A percentile compares a stretch with the other conserved stretches of the same genome.
Evolutionary conservation across 2,113 vertebrate genomes (phyloP).

Genomic region (Patagioenas fasciata): DNA sequence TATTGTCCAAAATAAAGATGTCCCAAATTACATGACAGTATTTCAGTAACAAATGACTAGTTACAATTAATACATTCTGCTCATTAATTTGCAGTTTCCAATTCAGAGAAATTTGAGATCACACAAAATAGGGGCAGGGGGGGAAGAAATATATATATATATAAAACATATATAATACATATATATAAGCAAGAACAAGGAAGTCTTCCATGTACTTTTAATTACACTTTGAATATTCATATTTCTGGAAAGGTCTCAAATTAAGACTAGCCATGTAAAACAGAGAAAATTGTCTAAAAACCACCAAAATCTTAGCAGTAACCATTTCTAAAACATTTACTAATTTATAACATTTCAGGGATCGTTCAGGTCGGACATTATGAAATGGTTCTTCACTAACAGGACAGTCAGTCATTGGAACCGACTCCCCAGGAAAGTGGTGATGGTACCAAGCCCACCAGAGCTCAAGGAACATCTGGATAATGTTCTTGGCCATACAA

Average conservation of each 20-base stretch:
- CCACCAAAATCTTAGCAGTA: background rate
- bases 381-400: background rate
- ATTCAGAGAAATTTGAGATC: background rate
- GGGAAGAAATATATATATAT: no score
- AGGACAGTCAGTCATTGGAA: background rate
- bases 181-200: background rate
- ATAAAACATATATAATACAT: no score
- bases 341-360: background rate
- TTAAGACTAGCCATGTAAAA: background rate
- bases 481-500: accelerated
- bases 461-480: background rate
- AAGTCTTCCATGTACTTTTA: background rate
- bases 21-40: background rate
- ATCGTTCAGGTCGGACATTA: background rate
- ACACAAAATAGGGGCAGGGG: background rate
- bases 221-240: background rate
- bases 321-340: background rate
- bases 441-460: background rate
- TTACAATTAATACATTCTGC: background rate
- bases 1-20: background rate
- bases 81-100: background rate
- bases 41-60: background rate
- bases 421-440: background rate
- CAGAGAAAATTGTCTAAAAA: background rate
- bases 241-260: background rate